A percentile compares a stretch with the other conserved stretches of the same genome.
These are phyloP conservation scores for Harpagifer antarcticus DNA, from an alignment of 2,797 vertebrate genomes.

Conservation along the genomic window DNA sequence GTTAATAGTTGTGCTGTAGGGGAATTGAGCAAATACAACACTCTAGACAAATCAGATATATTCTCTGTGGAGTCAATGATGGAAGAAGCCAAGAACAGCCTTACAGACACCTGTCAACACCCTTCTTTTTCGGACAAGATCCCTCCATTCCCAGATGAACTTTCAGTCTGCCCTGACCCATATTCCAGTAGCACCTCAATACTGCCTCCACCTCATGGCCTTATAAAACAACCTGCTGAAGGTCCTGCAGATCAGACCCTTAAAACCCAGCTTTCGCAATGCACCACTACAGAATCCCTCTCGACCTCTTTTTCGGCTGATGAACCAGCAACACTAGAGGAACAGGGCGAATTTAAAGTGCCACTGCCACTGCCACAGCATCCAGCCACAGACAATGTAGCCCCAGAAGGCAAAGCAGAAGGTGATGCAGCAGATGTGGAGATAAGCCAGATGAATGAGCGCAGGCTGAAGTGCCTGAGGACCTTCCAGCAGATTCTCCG, in stretches of 20 bases:
- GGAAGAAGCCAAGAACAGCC: slow-evolving; percentile 77
- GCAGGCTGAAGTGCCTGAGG: slow-evolving; percentile 90
- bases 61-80: slow-evolving; percentile 78
- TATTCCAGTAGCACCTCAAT: slow-evolving; percentile 29
- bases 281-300: slow-evolving; percentile 74
- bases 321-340: slow-evolving; percentile 41
- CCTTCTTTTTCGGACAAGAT: slow-evolving; percentile 33
- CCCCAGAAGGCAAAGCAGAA: slow-evolving; percentile 33
- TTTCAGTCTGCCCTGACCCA: slow-evolving; percentile 20
- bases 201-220: slow-evolving; percentile 42
- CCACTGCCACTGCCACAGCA: slow-evolving; percentile 9
- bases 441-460: slow-evolving; percentile 85
- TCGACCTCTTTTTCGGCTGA: slow-evolving; percentile 57
- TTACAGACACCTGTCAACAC: slow-evolving; percentile 46
- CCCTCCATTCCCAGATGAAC: slow-evolving; percentile 23
- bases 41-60: slow-evolving; percentile 59
- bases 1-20: slow-evolving; percentile 9
- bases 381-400: slow-evolving; percentile 11
- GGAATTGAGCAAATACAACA: slow-evolving; percentile 36
- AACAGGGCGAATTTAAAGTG: slow-evolving; percentile 20
- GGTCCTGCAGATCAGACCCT: slow-evolving; percentile 36
- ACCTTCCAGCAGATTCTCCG: slow-evolving; percentile 94
- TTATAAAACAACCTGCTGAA: slow-evolving; percentile 34
- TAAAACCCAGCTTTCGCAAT: slow-evolving; percentile 65
- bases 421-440: slow-evolving; percentile 51